These are phyloP conservation scores for Psittacara wagleri DNA, from an alignment of 2,113 vertebrate species.

Conservation along the genomic window DNA sequence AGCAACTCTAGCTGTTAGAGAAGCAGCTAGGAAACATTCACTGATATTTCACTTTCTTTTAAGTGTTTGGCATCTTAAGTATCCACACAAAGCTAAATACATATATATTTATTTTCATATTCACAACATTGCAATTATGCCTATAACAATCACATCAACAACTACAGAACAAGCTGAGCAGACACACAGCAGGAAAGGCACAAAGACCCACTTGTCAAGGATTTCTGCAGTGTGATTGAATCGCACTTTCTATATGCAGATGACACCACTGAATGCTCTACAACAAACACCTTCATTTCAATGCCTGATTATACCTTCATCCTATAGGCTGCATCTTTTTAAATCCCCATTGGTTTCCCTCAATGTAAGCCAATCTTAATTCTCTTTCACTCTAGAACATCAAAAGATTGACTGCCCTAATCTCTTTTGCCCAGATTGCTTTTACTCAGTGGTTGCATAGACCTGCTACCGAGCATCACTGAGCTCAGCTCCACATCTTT, in stretches of 20 bases:
- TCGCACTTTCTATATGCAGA: neutral
- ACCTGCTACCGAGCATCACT: neutral
- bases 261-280: neutral
- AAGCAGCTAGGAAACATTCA: neutral
- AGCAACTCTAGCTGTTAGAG: neutral
- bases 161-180: neutral
- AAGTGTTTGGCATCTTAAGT: neutral
- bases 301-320: conserved; percentile 41
- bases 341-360: conserved; percentile 62
- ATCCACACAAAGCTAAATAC: neutral
- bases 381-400: conserved; percentile 70
- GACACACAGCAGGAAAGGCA: neutral
- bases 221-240: neutral
- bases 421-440: neutral
- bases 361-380: conserved; percentile 62
- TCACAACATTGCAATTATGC: neutral
- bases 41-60: neutral
- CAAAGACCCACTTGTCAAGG: neutral
- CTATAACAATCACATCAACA: neutral
- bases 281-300: conserved; percentile 37
- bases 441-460: neutral
- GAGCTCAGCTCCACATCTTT: neutral
- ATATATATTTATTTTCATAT: neutral
- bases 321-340: conserved; percentile 38
- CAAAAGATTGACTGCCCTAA: neutral